These are phyloP conservation scores for Spilogale gracilis DNA, from an alignment of 2,113 vertebrate genomes.

Conservation along the genomic window DNA sequence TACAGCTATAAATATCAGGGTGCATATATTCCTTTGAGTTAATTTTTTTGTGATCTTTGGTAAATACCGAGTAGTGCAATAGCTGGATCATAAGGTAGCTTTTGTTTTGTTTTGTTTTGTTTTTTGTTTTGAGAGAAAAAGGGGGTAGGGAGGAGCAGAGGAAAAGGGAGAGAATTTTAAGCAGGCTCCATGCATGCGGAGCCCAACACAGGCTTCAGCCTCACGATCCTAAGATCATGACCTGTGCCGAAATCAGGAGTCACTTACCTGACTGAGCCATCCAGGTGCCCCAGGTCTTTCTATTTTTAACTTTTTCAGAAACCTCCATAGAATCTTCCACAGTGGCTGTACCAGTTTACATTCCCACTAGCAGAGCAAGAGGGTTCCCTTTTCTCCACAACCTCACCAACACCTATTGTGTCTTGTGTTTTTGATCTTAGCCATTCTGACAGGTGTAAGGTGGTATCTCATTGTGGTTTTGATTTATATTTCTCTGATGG, in stretches of 20 bases:
- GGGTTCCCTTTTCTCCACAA: background rate
- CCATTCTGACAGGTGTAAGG: background rate
- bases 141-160: background rate
- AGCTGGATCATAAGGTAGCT: background rate
- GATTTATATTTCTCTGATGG: background rate
- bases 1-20: background rate
- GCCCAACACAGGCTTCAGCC: background rate
- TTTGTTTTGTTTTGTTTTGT: background rate
- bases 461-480: background rate
- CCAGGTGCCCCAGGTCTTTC: background rate
- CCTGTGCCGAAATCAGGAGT: background rate
- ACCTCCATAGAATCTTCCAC: background rate
- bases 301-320: background rate
- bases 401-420: background rate
- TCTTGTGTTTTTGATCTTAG: background rate
- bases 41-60: background rate
- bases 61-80: background rate
- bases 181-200: background rate
- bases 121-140: background rate
- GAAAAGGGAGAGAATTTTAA: background rate
- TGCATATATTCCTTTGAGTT: background rate
- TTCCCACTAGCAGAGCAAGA: background rate
- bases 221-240: background rate
- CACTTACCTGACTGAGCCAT: background rate
- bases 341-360: background rate